These are phyloP conservation scores for Lithophane ornitopus DNA, from an alignment of 2,888 invertebrate species.

Conservation along the genomic window DNA sequence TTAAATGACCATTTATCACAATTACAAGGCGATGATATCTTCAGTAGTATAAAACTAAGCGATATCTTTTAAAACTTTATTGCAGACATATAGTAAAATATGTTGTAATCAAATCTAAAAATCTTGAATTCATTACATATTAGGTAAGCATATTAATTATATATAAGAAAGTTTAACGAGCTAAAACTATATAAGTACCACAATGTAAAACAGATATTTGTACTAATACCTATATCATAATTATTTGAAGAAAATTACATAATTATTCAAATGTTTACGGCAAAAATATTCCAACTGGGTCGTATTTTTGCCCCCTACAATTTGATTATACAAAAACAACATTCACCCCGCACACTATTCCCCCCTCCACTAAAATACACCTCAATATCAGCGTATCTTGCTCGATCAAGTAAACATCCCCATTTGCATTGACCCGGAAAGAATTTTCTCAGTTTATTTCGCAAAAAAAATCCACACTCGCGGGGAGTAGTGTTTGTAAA, in stretches of 20 bases:
- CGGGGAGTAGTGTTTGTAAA: constrained; percentile 88
- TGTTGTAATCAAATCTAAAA: constrained; percentile 8
- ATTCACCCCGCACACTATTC: constrained; percentile 58
- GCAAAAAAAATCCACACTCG: constrained; percentile 83
- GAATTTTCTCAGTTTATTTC: constrained; percentile 83
- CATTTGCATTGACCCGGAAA: constrained; percentile 88
- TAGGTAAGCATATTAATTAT: too few species aligned
- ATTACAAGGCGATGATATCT: constrained; percentile 16
- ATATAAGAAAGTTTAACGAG: too few species aligned
- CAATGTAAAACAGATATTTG: too few species aligned
- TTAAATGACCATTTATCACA: constrained; percentile 13
- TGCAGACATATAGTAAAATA: not conserved
- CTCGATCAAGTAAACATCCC: constrained; percentile 81
- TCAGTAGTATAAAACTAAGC: not conserved
- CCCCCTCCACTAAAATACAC: constrained; percentile 65
- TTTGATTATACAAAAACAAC: constrained; percentile 58
- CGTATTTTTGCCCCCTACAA: constrained; percentile 28
- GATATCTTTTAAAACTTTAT: constrained; percentile 9
- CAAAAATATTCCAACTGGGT: constrained; percentile 30
- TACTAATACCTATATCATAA: not conserved
- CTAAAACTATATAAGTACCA: too few species aligned
- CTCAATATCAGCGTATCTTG: constrained; percentile 70
- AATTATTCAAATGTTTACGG: constrained; percentile 40
- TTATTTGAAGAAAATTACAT: not conserved
- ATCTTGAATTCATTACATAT: not conserved